These are phyloP conservation scores for Fundulus diaphanus DNA, from an alignment of 2,797 vertebrate species.

Conservation along the genomic window DNA sequence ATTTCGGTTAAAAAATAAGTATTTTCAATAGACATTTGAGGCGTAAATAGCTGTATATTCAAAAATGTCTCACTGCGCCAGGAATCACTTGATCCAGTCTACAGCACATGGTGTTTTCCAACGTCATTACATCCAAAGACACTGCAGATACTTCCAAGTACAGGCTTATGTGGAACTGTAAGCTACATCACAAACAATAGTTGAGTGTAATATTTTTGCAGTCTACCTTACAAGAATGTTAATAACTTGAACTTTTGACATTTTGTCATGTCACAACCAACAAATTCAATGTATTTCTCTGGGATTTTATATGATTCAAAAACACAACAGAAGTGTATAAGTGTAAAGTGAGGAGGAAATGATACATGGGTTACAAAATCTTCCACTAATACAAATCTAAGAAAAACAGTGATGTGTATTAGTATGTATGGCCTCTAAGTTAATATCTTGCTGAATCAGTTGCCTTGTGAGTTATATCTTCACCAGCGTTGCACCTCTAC, in stretches of 20 bases:
- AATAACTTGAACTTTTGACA: neutral
- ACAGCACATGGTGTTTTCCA: neutral
- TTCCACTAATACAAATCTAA: no score
- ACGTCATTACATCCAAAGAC: neutral
- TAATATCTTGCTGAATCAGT: no score
- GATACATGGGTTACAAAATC: neutral
- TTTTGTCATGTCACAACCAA: no score
- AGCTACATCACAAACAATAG: conserved; percentile 1
- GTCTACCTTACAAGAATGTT: neutral
- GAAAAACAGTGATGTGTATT: no score
- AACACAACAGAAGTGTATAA: no score
- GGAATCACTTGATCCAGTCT: neutral
- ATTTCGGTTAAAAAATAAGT: neutral
- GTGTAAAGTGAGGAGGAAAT: neutral
- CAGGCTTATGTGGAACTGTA: conserved; percentile 3
- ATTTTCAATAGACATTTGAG: neutral
- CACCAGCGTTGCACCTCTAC: no score
- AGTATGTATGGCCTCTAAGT: no score
- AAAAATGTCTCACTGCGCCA: neutral
- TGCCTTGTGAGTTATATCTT: no score
- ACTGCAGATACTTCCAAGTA: neutral
- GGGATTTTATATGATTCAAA: no score
- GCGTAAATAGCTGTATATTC: neutral
- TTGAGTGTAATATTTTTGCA: conserved; percentile 25
- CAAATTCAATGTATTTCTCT: neutral